Evolutionary conservation across 2,113 vertebrate species (phyloP).

Genomic region (Poeciliopsis occidentalis): DNA sequence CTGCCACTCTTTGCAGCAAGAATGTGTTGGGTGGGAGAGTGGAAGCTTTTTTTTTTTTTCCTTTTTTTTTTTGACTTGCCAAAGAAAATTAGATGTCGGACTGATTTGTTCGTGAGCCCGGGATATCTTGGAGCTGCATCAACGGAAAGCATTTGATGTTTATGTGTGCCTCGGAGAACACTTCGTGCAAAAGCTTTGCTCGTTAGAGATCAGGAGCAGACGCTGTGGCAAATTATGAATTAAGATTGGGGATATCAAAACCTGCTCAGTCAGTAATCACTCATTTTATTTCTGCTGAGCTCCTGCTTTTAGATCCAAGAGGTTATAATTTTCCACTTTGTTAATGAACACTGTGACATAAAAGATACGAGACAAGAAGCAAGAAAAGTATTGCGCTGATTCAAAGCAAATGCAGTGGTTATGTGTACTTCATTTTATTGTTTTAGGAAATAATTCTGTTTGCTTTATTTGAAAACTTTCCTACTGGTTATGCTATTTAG

Average conservation of each 20-base stretch:
- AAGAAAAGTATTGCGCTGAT: slow-evolving; percentile 1
- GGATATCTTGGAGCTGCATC: slow-evolving; percentile 15
- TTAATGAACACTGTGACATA: slow-evolving; percentile 7
- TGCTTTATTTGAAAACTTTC: too few species aligned
- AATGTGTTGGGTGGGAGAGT: not conserved
- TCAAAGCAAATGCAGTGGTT: not conserved
- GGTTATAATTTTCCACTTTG: slow-evolving; percentile 2
- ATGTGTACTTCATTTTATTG: not conserved
- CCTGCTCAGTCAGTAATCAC: slow-evolving; percentile 6
- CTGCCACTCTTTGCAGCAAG: slow-evolving; percentile 1
- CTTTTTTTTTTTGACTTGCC: slow-evolving; percentile 13
- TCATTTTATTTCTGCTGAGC: slow-evolving; percentile 13
- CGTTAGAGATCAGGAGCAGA: not conserved
- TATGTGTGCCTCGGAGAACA: not conserved
- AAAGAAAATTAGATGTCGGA: slow-evolving; percentile 51
- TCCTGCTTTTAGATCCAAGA: not conserved
- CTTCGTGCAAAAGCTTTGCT: not conserved
- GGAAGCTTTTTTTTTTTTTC: not conserved
- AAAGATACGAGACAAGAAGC: slow-evolving; percentile 1
- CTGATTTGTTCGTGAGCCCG: slow-evolving; percentile 25
- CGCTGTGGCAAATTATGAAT: not conserved
- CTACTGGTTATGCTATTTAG: not conserved
- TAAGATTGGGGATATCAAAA: not conserved
- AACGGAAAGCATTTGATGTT: not conserved
- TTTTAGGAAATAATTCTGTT: slow-evolving; percentile 2